Evolutionary conservation across 2,797 vertebrate genomes (phyloP), one percentile per base, ranked within the genome.

Genomic region (Coluber constrictor): DNA sequence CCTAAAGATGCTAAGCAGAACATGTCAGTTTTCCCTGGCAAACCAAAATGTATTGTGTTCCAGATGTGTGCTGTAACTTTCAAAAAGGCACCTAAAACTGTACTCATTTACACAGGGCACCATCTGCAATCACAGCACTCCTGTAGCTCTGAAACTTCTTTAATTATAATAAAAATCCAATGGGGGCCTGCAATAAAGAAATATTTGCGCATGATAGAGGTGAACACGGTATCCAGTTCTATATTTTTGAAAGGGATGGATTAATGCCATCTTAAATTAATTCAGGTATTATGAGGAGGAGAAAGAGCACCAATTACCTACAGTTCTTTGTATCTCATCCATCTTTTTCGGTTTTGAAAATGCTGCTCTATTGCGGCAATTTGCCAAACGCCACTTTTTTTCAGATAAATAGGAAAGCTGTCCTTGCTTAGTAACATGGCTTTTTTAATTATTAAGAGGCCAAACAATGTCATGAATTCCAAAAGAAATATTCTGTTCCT

Each of bases 261-360:
- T 97, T 97, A 97, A 96, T 91, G 94, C 0, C 0, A 95, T 96
- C 93, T 96, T 96, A 96, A 97, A 97, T 97, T 98, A 97, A 97
- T 98, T 98, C 96, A 97, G 94, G 94, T 94, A 95, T 90, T 95
- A 43, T 96, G 97, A 96, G 95, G 96, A 20, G 3, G 20, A 43
- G 37, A 97, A 94, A 96, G 93, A 96, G 91, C 96, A 96, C 96
- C 96, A 98, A 97, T 97, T 97, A 97, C 95, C 95, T 96, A 92
- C 94, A 96, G 95, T 95, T 95, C 97, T 98, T 97, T 98, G 95
- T 97, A 98, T 98, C 97, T 97, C 97, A 97, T 97, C 92, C 61
- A 92, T 93, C 95, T 96, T 97, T 96, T 96, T 97, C 97, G 95
- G 93, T 97, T 97, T 97, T 94, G 94, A 90, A 90, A 96, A 94